phyloP scores from a whole-genome alignment of 2,113 vertebrate genomes.

The Laticauda laticaudata region DNA sequence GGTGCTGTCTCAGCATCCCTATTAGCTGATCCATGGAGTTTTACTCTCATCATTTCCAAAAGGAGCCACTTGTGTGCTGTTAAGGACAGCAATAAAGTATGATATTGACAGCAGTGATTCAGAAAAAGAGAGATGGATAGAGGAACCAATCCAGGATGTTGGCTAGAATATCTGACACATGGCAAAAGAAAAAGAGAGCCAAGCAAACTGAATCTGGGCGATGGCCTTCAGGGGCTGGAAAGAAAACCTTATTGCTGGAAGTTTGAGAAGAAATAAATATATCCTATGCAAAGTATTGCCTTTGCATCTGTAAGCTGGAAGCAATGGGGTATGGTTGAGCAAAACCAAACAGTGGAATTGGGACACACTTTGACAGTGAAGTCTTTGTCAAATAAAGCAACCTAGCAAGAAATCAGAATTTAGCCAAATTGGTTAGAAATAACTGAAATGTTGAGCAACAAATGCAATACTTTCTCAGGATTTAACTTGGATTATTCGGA shows the following conservation, averaged over 20 bases:
- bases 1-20: constrained; percentile 18
- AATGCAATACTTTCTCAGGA: neutral
- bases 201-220: neutral
- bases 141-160: constrained; percentile 20
- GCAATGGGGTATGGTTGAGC: neutral
- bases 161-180: neutral
- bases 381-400: neutral
- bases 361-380: neutral
- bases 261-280: neutral
- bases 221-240: neutral
- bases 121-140: neutral
- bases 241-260: neutral
- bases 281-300: neutral
- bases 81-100: constrained; percentile 21
- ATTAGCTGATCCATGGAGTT: constrained; percentile 26
- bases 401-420: neutral
- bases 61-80: constrained; percentile 36
- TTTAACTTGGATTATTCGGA: neutral
- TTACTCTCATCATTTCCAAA: constrained; percentile 19
- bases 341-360: neutral
- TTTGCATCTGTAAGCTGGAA: neutral
- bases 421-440: neutral
- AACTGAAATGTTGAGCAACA: neutral
- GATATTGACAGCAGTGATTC: constrained; percentile 15
- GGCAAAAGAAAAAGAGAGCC: neutral